Conservation (phyloP, 2,888 invertebrate species). For the Arrhopalites spinosus region DNA sequence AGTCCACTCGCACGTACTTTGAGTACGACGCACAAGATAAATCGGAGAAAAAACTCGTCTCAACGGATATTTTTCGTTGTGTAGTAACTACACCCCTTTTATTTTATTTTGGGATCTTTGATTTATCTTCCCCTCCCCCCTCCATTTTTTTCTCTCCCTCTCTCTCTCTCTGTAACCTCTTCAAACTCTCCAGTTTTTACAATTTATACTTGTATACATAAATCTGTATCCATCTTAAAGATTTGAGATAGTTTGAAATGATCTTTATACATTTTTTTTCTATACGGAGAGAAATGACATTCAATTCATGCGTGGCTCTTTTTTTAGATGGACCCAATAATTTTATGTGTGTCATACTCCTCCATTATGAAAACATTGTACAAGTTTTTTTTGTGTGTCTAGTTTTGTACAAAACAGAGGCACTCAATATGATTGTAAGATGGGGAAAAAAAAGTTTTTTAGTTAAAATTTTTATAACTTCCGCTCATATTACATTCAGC, state of each 20-base stretch:
- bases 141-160: constrained; percentile 16
- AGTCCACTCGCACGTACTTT: neutral
- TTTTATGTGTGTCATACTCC: too few relatives aligned
- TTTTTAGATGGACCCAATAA: too few relatives aligned
- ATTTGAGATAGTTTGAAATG: neutral
- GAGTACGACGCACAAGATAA: constrained; percentile 40
- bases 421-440: too few relatives aligned
- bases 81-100: constrained; percentile 35
- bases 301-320: too few relatives aligned
- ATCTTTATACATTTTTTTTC: too few relatives aligned
- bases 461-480: too few relatives aligned
- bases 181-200: neutral
- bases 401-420: too few relatives aligned
- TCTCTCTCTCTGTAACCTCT: constrained; percentile 10
- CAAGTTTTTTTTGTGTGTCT: too few relatives aligned
- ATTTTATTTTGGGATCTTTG: constrained; percentile 54
- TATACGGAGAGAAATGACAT: too few relatives aligned
- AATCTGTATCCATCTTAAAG: neutral
- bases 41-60: constrained; percentile 48
- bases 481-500: too few relatives aligned
- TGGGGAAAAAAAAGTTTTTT: too few relatives aligned
- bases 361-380: too few relatives aligned
- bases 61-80: neutral
- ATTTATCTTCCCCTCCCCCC: constrained; percentile 43
- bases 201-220: neutral